Evolutionary conservation across 35 echinoderm and acorn worm species (phyloP), one percentile per base, ranked within the genome.

Genomic region (Antedon bifida): DNA sequence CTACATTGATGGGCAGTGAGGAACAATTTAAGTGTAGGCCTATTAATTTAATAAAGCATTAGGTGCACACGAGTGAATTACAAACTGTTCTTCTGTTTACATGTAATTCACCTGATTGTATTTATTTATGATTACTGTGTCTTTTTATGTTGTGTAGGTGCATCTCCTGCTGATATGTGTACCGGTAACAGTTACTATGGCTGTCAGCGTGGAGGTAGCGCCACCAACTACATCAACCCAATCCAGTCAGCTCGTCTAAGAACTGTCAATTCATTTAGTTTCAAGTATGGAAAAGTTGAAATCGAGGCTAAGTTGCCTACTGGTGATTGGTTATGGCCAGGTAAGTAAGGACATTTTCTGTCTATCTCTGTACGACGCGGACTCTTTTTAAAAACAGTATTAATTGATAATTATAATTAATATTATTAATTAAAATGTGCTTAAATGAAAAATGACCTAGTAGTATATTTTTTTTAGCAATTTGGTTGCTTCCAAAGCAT

Each of bases 311-410:
- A 96, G 79, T 78, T 96, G 89, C 93, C 93, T 0, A 83, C 83
- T 30, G 93, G 93, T 55, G 93, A 96, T 79, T 96, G 93, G 93
- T 29, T 96, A 3, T 96, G 93, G 93, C 93, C 93, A 42, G 93
- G 93, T 96, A 84, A 64, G 82, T 55, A 44, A 75, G 75, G 23
- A 2, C 51, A 16, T 11, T 64, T 16, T 11, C 26, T 11, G 9
- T 64, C 4, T 42, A 42, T n/a, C n/a, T n/a, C n/a, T n/a, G n/a
- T n/a, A n/a, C n/a, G n/a, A n/a, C n/a, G n/a, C n/a, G n/a, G n/a
- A n/a, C n/a, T 5, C 39, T 16, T 44, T 44, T 44, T 44, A 44
- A 8, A 44, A 44, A 16, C 5, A 44, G 16, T 44, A 44, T 42
- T 42, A 7, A 42, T 14, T 42, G 38, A 42, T 42, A 7, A 42